Evolutionary conservation across 2,113 vertebrate species (phyloP).

Genomic region (Choloepus hoffmanni): DNA sequence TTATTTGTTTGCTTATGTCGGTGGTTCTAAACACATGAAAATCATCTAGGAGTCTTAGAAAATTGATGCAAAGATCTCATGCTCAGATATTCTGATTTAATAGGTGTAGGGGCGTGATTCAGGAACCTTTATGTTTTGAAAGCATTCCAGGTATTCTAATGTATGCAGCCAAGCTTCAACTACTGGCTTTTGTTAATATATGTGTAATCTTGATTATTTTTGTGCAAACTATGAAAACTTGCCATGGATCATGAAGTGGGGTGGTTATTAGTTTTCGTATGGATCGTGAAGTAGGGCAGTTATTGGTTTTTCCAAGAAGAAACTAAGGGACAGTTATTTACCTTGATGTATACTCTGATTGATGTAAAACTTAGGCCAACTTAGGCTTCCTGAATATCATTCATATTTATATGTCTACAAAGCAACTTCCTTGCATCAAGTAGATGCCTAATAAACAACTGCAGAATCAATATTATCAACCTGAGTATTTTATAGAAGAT

Average conservation of each 20-base stretch:
- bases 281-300: not conserved
- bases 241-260: too few species aligned
- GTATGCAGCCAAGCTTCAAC: not conserved
- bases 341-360: not conserved
- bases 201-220: conserved; percentile 18
- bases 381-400: not conserved
- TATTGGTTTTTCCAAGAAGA: conserved; percentile 41
- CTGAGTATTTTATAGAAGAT: conserved; percentile 29
- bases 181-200: not conserved
- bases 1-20: not conserved
- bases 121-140: not conserved
- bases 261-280: not conserved
- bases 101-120: not conserved
- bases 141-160: not conserved
- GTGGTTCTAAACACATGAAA: not conserved
- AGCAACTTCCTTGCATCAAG: not conserved
- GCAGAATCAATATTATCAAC: not conserved
- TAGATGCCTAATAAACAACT: not conserved
- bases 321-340: not conserved
- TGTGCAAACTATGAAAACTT: not conserved
- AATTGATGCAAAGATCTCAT: not conserved
- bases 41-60: conserved; percentile 9
- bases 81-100: not conserved
- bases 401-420: not conserved
- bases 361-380: not conserved